phyloP scores from a whole-genome alignment of 2,113 vertebrate species.

The Phoenicopterus ruber region DNA sequence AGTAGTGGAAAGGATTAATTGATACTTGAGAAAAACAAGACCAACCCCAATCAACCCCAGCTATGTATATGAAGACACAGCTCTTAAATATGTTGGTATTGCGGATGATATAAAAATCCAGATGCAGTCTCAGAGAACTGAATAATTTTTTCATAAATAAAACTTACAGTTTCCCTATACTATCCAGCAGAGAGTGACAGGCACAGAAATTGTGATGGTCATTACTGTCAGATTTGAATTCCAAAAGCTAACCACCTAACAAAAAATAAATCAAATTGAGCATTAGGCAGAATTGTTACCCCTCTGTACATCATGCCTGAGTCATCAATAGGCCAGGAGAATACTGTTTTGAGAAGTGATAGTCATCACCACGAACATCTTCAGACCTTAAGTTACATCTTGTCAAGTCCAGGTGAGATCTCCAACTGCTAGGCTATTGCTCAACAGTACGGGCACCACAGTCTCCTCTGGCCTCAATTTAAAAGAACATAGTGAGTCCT shows the following conservation, averaged over 20 bases:
- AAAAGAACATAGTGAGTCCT: background rate
- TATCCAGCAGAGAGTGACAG: background rate
- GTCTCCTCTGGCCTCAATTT: background rate
- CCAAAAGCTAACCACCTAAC: background rate
- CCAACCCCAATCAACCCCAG: background rate
- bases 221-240: background rate
- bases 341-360: background rate
- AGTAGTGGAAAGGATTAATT: background rate
- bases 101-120: background rate
- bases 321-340: background rate
- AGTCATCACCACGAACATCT: background rate
- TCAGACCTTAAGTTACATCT: background rate
- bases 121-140: background rate
- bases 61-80: background rate
- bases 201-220: background rate
- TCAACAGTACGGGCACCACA: background rate
- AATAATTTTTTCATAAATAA: background rate
- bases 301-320: fast-evolving
- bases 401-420: background rate
- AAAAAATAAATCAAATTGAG: background rate
- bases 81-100: background rate
- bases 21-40: background rate
- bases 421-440: background rate
- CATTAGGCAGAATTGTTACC: background rate
- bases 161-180: background rate